Percentiles rank a stretch among this genome's conserved stretches.
Conservation (phyloP, 1,140 invertebrate species). For the Callitettix versicolor region DNA sequence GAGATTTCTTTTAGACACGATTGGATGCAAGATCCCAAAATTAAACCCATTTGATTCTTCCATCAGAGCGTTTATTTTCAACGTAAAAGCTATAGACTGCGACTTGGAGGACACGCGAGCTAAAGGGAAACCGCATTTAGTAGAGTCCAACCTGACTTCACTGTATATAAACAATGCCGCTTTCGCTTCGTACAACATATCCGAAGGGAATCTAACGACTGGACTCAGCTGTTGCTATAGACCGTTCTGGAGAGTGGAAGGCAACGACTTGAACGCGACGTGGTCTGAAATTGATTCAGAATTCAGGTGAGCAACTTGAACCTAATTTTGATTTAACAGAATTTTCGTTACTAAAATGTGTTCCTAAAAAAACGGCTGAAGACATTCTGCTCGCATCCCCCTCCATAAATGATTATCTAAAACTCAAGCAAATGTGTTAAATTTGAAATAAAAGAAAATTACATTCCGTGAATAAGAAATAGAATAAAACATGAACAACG, state of each 20-base stretch:
- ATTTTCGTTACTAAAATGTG: too few relatives aligned
- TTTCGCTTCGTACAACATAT: slow-evolving; percentile 17
- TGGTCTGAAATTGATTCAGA: slow-evolving; percentile 2
- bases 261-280: neutral
- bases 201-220: neutral
- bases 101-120: neutral
- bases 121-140: slow-evolving; percentile 5
- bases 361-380: too few relatives aligned
- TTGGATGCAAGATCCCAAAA: slow-evolving; percentile 66
- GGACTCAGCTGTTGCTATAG: slow-evolving; percentile 27
- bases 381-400: too few relatives aligned
- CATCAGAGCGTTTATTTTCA: slow-evolving; percentile 12
- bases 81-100: slow-evolving; percentile 14
- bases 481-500: too few relatives aligned
- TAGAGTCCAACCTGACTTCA: slow-evolving; percentile 22
- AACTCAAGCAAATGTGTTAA: too few relatives aligned
- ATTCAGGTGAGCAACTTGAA: slow-evolving; percentile 14
- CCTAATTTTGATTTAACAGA: too few relatives aligned
- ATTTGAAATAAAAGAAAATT: too few relatives aligned
- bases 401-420: too few relatives aligned
- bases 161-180: slow-evolving; percentile 19
- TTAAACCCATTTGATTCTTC: slow-evolving; percentile 55
- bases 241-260: slow-evolving; percentile 40
- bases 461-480: too few relatives aligned
- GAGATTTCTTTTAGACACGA: slow-evolving; percentile 11